Evolutionary conservation across 2,888 invertebrate genomes (phyloP).

Genomic region (Acanthococcus lagerstroemiae): DNA sequence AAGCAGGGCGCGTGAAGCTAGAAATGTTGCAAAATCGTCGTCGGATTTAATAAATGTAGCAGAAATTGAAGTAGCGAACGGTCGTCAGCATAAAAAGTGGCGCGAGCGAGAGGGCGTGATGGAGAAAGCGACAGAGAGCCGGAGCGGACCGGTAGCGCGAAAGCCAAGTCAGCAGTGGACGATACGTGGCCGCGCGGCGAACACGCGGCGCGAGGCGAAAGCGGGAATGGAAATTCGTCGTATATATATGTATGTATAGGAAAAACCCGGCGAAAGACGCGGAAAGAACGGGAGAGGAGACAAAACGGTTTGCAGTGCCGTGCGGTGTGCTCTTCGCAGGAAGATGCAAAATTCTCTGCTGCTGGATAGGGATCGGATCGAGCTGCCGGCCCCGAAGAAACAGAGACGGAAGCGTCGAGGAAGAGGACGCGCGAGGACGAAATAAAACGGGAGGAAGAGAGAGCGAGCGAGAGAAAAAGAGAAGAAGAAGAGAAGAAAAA

Average conservation of each 20-base stretch:
- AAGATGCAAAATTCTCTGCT: conserved; percentile 21
- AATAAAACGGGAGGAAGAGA: neutral
- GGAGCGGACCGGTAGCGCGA: conserved; percentile 18
- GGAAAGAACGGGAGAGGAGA: conserved; percentile 16
- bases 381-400: neutral
- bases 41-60: conserved; percentile 30
- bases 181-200: conserved; percentile 4
- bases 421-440: neutral
- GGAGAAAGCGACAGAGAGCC: neutral
- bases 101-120: neutral
- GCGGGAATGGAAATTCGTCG: conserved; percentile 21
- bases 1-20: conserved; percentile 17
- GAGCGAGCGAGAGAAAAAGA: neutral
- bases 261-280: conserved; percentile 13
- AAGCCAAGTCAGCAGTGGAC: conserved; percentile 29
- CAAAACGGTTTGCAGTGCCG: conserved; percentile 13
- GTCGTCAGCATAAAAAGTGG: conserved; percentile 22
- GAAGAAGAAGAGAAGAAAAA: neutral
- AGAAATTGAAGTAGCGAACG: conserved; percentile 30
- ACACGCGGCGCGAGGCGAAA: neutral
- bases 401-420: neutral
- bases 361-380: neutral
- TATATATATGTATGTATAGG: too few species aligned
- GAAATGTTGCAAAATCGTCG: conserved; percentile 29
- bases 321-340: neutral